Conservation (phyloP, 2,113 vertebrate species). For the Thermophis baileyi region DNA sequence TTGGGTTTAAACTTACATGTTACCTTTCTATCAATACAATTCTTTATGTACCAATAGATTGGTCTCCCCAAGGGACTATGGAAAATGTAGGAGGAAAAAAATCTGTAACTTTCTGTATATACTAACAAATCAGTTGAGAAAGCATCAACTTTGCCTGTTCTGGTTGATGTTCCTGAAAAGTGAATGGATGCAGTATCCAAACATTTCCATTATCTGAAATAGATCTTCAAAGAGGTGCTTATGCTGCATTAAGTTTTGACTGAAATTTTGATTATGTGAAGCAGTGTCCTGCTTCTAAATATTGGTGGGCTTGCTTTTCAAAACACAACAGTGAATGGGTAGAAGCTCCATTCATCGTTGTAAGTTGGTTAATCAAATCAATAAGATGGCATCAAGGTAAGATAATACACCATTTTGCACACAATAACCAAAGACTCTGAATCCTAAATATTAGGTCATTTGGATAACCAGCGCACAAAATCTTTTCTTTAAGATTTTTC, state of each 20-base stretch:
- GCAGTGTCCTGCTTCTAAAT: not conserved
- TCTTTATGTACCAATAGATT: not conserved
- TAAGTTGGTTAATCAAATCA: not conserved
- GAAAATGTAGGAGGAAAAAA: not conserved
- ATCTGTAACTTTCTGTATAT: not conserved
- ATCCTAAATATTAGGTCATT: not conserved
- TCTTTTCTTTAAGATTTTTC: conserved; percentile 27
- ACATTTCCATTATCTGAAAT: not conserved
- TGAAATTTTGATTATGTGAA: not conserved
- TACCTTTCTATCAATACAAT: not conserved
- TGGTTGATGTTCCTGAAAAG: not conserved
- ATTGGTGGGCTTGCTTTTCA: not conserved
- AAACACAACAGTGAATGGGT: not conserved
- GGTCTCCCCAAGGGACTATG: not conserved
- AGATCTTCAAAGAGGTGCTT: not conserved
- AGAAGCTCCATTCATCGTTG: not conserved
- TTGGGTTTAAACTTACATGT: not conserved
- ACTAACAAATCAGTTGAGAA: not conserved
- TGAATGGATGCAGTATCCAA: too few relatives aligned
- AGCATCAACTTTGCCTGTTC: not conserved
- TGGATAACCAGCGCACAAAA: conserved; percentile 14
- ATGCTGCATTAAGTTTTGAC: not conserved
- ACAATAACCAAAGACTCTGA: not conserved
- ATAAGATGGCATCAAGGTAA: not conserved
- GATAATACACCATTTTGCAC: not conserved